Evolutionary conservation across 2,797 vertebrate genomes (phyloP).

Genomic region (Tympanoctomys barrerae): DNA sequence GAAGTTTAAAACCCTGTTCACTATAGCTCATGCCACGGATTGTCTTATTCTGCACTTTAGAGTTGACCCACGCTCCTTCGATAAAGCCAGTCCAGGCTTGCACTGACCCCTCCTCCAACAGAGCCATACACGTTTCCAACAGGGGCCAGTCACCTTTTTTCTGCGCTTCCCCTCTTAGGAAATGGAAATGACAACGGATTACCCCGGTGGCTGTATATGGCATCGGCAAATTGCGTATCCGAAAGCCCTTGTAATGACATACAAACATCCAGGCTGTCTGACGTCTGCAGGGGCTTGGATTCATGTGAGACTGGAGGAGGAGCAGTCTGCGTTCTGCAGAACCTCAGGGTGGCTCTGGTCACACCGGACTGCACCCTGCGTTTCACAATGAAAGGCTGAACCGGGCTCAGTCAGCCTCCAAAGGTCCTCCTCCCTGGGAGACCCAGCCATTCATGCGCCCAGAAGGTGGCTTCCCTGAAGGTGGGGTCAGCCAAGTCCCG

Average conservation of each 20-base stretch:
- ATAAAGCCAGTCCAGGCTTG: slow-evolving; percentile 3
- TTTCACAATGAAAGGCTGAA: background rate
- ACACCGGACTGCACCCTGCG: background rate
- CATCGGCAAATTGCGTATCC: background rate
- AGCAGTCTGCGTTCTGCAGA: background rate
- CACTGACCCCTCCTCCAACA: background rate
- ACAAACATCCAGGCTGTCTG: background rate
- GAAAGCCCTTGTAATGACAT: background rate
- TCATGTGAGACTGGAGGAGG: background rate
- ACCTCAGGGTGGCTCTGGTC: background rate
- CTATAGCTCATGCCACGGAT: background rate
- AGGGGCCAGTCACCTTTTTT: slow-evolving; percentile 6
- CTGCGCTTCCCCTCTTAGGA: slow-evolving; percentile 12
- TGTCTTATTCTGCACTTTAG: background rate
- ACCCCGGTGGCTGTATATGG: background rate
- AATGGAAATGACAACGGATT: slow-evolving; percentile 42
- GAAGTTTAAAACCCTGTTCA: background rate
- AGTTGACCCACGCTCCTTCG: background rate
- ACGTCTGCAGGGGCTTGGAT: background rate
- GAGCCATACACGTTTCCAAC: background rate
- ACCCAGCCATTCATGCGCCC: background rate
- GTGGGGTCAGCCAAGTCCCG: background rate
- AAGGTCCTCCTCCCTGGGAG: background rate
- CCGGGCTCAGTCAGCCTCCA: background rate
- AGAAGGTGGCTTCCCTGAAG: background rate